Percentiles rank a stretch among this genome's conserved stretches.
Evolutionary conservation across 92 coral and sea anemone species (phyloP).

Genomic region (Palythoa caribaeorum): DNA sequence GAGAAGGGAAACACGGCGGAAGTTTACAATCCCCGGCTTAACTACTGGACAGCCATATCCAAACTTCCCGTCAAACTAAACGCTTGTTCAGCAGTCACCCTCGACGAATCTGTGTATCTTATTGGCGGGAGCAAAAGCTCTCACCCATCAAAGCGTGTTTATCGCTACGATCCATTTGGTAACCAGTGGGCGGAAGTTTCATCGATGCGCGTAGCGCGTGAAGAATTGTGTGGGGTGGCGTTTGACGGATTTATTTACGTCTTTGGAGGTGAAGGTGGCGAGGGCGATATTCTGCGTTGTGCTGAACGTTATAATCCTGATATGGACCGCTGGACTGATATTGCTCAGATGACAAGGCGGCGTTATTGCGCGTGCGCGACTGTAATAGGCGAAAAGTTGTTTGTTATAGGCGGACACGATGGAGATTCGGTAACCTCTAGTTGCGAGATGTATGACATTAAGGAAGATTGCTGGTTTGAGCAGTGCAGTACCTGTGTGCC

Average conservation of each 20-base stretch:
- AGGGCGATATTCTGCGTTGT: constrained; percentile 44
- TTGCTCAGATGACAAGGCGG: constrained; percentile 59
- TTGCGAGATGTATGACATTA: constrained; percentile 77
- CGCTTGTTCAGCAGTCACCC: constrained; percentile 78
- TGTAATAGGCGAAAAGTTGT: constrained; percentile 57
- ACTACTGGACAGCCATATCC: constrained; percentile 64
- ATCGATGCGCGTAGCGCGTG: constrained; percentile 72
- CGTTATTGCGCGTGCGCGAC: constrained; percentile 76
- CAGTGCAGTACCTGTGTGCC: constrained; percentile 61
- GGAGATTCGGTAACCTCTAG: constrained; percentile 64
- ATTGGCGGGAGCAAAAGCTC: constrained; percentile 73
- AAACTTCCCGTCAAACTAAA: constrained; percentile 52
- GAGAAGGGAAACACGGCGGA: constrained; percentile 56
- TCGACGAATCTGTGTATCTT: constrained; percentile 64
- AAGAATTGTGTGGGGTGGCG: constrained; percentile 71
- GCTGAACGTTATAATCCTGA: constrained; percentile 70
- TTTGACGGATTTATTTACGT: constrained; percentile 62
- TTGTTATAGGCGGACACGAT: constrained; percentile 78
- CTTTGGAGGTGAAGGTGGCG: constrained; percentile 81
- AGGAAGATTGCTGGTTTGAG: constrained; percentile 69
- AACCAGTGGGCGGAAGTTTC: constrained; percentile 77
- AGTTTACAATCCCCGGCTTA: constrained; percentile 66
- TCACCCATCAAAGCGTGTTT: constrained; percentile 62
- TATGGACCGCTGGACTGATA: constrained; percentile 65
- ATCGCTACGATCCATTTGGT: constrained; percentile 73